These are phyloP conservation scores for Hipposideros larvatus DNA, from an alignment of 2,797 vertebrate species.

Conservation along the genomic window DNA sequence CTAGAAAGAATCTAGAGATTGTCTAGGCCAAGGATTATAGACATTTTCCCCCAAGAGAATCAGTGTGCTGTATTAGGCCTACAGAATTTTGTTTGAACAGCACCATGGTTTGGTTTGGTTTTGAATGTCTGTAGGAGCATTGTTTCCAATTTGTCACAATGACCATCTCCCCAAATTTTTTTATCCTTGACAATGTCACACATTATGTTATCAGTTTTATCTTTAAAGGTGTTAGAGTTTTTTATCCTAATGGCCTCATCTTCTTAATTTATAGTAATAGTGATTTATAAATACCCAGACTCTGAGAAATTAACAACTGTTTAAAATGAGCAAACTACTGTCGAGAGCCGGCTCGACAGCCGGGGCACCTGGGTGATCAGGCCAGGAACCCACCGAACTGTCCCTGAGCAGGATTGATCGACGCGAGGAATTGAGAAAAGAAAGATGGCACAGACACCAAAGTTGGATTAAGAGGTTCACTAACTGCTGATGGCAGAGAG, in stretches of 20 bases:
- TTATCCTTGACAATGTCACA: not conserved
- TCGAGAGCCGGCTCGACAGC: too few species aligned
- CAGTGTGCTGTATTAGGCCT: not conserved
- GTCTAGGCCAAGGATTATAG: not conserved
- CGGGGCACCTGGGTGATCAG: too few species aligned
- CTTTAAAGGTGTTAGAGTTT: not conserved
- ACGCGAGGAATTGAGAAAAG: too few species aligned
- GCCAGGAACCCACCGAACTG: too few species aligned
- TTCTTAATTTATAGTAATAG: constrained; percentile 17
- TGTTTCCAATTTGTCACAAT: not conserved
- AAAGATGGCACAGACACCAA: too few species aligned
- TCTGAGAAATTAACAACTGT: constrained; percentile 20
- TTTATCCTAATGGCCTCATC: not conserved
- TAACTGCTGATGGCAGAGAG: too few species aligned
- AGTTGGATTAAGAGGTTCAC: too few species aligned
- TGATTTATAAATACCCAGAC: not conserved
- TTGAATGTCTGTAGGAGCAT: not conserved
- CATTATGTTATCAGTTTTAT: not conserved
- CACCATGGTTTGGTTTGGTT: constrained; percentile 3
- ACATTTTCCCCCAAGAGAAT: not conserved
- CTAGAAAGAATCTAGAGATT: not conserved
- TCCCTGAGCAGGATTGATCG: too few species aligned
- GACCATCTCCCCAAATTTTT: not conserved
- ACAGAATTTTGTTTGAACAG: constrained; percentile 18
- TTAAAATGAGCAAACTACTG: constrained; percentile 1